phyloP scores from a whole-genome alignment of 2,888 invertebrate genomes.

The Macroteleia sp. region DNA sequence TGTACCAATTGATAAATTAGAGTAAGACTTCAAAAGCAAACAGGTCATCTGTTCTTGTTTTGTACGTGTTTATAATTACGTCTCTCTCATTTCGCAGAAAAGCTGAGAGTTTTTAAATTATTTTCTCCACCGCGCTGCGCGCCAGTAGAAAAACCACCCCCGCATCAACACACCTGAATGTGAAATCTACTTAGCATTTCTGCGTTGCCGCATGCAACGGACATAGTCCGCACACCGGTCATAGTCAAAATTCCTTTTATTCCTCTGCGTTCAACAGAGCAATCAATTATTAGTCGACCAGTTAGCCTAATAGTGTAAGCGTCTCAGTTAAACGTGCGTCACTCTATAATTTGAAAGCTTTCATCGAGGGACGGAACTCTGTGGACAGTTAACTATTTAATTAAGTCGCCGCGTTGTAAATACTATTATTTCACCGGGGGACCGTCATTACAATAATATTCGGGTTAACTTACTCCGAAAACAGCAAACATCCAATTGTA shows the following conservation, averaged over 20 bases:
- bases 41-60: background rate
- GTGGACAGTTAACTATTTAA: slow-evolving; percentile 43
- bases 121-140: background rate
- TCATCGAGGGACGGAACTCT: slow-evolving; percentile 32
- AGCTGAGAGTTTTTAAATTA: slow-evolving; percentile 4
- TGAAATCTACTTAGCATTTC: slow-evolving; percentile 19
- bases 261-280: background rate
- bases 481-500: background rate
- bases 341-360: slow-evolving; percentile 39
- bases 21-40: background rate
- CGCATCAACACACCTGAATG: background rate
- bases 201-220: background rate
- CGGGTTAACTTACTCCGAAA: slow-evolving; percentile 21
- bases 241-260: slow-evolving; percentile 3
- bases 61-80: background rate
- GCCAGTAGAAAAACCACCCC: background rate
- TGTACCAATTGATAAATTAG: background rate
- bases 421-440: slow-evolving; percentile 10
- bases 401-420: slow-evolving; percentile 29
- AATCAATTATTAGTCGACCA: slow-evolving; percentile 45
- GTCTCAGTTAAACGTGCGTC: background rate
- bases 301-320: slow-evolving; percentile 35
- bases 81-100: background rate
- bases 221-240: background rate
- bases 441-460: slow-evolving; percentile 22